A percentile compares a stretch with the other conserved stretches of the same genome.
These are phyloP conservation scores for Arrhamphus sclerolepis DNA, from an alignment of 2,797 vertebrate species.

Conservation along the genomic window DNA sequence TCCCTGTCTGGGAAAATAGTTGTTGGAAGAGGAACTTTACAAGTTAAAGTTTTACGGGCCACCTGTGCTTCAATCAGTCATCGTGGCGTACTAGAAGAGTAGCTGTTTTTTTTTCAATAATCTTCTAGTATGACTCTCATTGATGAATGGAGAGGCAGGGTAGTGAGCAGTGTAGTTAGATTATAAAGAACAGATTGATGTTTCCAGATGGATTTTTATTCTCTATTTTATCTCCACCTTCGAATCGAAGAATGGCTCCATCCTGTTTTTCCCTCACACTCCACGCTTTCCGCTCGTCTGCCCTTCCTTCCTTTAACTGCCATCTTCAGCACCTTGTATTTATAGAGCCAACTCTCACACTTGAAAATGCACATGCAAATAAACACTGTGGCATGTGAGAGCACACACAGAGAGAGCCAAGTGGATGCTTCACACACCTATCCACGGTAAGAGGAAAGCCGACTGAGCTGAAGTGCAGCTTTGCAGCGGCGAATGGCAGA, in stretches of 20 bases:
- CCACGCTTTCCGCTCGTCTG: slow-evolving; percentile 22
- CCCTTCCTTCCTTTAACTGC: slow-evolving; percentile 45
- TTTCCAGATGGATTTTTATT: slow-evolving; percentile 41
- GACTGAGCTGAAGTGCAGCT: slow-evolving; percentile 4
- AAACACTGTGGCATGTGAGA: slow-evolving; percentile 43
- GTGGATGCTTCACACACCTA: slow-evolving; percentile 37
- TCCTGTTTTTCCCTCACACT: slow-evolving; percentile 29
- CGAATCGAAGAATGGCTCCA: slow-evolving; percentile 30
- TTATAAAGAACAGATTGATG: slow-evolving; percentile 61
- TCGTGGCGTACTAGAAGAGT: slow-evolving; percentile 27
- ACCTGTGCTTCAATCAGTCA: slow-evolving; percentile 60
- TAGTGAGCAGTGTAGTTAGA: slow-evolving; percentile 46
- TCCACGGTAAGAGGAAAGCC: slow-evolving; percentile 7
- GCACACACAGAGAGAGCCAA: slow-evolving; percentile 8
- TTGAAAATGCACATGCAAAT: slow-evolving; percentile 59
- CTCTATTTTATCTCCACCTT: slow-evolving; percentile 33
- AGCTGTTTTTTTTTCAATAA: slow-evolving; percentile 44
- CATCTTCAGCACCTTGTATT: slow-evolving; percentile 75
- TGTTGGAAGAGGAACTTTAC: slow-evolving; percentile 46
- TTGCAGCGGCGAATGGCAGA: slow-evolving; percentile 4
- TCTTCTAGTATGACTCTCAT: slow-evolving; percentile 50
- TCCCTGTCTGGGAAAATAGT: slow-evolving; percentile 45
- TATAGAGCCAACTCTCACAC: slow-evolving; percentile 71
- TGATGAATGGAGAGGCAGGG: slow-evolving; percentile 55
- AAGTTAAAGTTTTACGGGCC: slow-evolving; percentile 30